Evolutionary conservation across 2,888 invertebrate genomes (phyloP), one percentile per base, ranked within the genome.

Genomic region (Lithodes maja): DNA sequence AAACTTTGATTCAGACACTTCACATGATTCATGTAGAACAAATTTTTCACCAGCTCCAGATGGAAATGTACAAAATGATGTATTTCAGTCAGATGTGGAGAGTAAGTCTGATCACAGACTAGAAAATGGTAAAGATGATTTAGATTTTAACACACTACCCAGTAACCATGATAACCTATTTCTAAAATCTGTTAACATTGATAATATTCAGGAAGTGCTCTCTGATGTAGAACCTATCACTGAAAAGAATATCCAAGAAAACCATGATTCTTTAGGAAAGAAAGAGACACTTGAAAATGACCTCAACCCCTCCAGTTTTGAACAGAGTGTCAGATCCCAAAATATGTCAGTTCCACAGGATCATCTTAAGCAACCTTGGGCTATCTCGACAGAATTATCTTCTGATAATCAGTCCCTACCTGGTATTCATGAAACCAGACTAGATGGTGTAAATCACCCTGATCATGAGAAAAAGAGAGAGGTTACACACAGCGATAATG

Each of bases 1-100:
- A 7, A 61, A 61, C 75, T 69, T 54, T 7, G 33, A 33, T 17
- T 9, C 84, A 55, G 2, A 15, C n/a, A 9, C 3, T 85, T 50
- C 69, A 52, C 12, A 78, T 68, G 52, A 77, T n/a, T 49, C n/a
- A 75, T 53, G 50, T 9, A 54, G 75, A n/a, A 85, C 12, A 61
- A 55, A 54, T 50, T 12, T 52, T 12, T 15, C 78, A 78, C 52
- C 53, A 52, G 50, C 3, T 78, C 78, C 52, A 78, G 50, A 53
- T 52, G 53, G 52, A 15, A 15, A 52, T 78, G 50, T 53, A 52
- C 3, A 52, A 12, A 78, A 3, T 49, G 2, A 2, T 54, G 3
- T n/a, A 15, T 68, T 15, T 74, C 12, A 17, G n/a, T n/a, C 74
- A 74, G 3, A 74, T 74, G 3, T 17, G 5, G 74, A 74, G 7